Evolutionary conservation across 1,140 invertebrate genomes (phyloP).

Genomic region (Saxidomus purpurata): DNA sequence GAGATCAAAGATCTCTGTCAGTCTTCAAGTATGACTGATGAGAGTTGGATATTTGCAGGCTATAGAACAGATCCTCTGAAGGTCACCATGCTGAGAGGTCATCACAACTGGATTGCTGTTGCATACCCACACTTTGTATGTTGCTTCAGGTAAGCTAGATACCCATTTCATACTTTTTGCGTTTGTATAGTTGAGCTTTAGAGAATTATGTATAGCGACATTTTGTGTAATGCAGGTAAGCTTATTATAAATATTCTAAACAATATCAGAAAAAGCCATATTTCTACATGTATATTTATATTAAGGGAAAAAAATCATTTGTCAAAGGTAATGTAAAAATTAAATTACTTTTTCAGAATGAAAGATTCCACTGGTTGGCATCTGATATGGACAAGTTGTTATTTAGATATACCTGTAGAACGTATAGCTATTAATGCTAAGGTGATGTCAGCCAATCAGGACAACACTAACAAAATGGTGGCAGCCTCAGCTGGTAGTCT

Average conservation of each 20-base stretch:
- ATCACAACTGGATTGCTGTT: conserved; percentile 99
- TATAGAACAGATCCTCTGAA: conserved; percentile 76
- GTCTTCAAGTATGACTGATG: too few relatives aligned
- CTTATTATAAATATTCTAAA: too few relatives aligned
- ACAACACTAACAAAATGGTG: conserved; percentile 92
- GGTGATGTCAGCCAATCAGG: conserved; percentile 89
- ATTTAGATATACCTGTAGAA: conserved; percentile 96
- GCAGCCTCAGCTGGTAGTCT: conserved; percentile 94
- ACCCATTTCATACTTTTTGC: neutral
- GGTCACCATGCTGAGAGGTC: conserved; percentile 94
- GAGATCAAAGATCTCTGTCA: too few relatives aligned
- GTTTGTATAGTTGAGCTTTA: neutral
- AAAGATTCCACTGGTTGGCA: conserved; percentile 99
- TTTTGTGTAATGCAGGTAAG: too few relatives aligned
- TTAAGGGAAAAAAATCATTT: too few relatives aligned
- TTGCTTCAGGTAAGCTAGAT: conserved; percentile 92
- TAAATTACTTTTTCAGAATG: conserved; percentile 89
- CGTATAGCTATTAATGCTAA: conserved; percentile 98
- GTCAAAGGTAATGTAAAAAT: too few relatives aligned
- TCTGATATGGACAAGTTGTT: conserved; percentile 96
- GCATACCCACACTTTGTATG: conserved; percentile 98
- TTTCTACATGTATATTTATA: too few relatives aligned
- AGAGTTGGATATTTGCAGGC: conserved; percentile 38
- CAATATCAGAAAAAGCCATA: too few relatives aligned
- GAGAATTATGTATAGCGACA: too few relatives aligned